Evolutionary conservation across 2,888 invertebrate species (phyloP), one percentile per base, ranked within the genome.

Genomic region (Orgyia antiqua): DNA sequence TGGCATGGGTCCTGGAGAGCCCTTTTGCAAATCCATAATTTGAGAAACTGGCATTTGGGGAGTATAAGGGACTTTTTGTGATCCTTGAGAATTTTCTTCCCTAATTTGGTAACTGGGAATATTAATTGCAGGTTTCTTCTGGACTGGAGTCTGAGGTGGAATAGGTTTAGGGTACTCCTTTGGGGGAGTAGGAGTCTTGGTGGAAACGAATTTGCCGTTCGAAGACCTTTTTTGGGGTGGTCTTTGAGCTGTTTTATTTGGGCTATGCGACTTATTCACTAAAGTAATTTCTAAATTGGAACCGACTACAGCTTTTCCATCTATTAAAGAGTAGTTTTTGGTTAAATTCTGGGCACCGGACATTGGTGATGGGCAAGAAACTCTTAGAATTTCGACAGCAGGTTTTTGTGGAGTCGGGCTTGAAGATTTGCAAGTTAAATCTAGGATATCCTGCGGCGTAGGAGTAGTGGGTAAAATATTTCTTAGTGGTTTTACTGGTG

Each of bases 241-340:
- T 12, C 82, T 44, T 6, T 4, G 15, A n/a, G 28, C 28, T 4
- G 64, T 66, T 2, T 73, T 74, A 0, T 54, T 45, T 0, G 70
- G 74, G 2, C 67, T 74, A 24, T 62, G 68, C 0, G 62, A 63
- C 29, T 89, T 87, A 34, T 84, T 88, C 0, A 93, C 92, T 39
- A 93, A 61, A 0, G 93, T 93, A 13, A 93, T 93, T 59, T 93
- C 93, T 30, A 93, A 64, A 58, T 92, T 92, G 0, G 91, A 89
- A 0, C 90, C 90, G 17, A 91, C 79, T 0, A 79, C 68, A 0
- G 75, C 70, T 38, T 83, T 83, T 0, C 82, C 83, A 13, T 84
- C 83, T 0, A 80, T 40, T 0, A 83, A 36, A 0, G 82, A 76
- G 37, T 80, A 83, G 39, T 76, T 88, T 45, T 87, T 88, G 15